These are phyloP conservation scores for Boleophthalmus pectinirostris DNA, from an alignment of 2,113 vertebrate genomes.

Conservation along the genomic window DNA sequence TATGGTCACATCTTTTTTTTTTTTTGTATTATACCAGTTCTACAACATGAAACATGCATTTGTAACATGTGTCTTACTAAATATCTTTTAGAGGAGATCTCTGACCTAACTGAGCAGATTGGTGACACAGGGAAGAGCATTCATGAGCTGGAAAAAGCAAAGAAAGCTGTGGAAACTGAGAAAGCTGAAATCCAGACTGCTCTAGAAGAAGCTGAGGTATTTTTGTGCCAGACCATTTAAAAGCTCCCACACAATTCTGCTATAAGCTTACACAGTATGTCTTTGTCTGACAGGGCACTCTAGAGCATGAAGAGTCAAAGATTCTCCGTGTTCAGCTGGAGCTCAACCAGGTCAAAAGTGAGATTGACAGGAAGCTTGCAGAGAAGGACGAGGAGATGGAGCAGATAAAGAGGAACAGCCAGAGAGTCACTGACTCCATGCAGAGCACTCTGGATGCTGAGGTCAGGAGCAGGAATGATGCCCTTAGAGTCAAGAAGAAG, in stretches of 20 bases:
- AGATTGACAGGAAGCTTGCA: conserved; percentile 82
- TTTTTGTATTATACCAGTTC: not conserved
- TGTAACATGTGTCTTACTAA: not conserved
- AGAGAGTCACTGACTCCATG: conserved; percentile 83
- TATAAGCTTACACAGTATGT: no score
- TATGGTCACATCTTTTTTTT: conserved; percentile 18
- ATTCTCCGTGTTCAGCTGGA: conserved; percentile 80
- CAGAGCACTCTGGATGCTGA: conserved; percentile 83
- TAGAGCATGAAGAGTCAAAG: conserved; percentile 76
- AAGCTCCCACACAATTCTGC: not conserved
- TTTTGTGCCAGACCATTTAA: not conserved
- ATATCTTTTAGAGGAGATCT: conserved; percentile 57
- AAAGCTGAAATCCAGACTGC: conserved; percentile 62
- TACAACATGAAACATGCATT: not conserved
- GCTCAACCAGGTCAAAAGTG: conserved; percentile 84
- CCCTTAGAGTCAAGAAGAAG: no score
- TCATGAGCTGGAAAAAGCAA: conserved; percentile 64
- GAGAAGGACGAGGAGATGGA: conserved; percentile 89
- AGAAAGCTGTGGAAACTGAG: conserved; percentile 54
- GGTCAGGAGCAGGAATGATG: no score
- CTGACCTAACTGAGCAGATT: conserved; percentile 65
- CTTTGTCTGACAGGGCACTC: conserved; percentile 51
- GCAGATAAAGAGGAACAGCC: conserved; percentile 85
- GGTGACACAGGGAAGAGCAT: conserved; percentile 60
- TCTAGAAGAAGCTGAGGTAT: conserved; percentile 61